phyloP scores from a whole-genome alignment of 2,888 invertebrate species.

The Calliopum simillimum region DNA sequence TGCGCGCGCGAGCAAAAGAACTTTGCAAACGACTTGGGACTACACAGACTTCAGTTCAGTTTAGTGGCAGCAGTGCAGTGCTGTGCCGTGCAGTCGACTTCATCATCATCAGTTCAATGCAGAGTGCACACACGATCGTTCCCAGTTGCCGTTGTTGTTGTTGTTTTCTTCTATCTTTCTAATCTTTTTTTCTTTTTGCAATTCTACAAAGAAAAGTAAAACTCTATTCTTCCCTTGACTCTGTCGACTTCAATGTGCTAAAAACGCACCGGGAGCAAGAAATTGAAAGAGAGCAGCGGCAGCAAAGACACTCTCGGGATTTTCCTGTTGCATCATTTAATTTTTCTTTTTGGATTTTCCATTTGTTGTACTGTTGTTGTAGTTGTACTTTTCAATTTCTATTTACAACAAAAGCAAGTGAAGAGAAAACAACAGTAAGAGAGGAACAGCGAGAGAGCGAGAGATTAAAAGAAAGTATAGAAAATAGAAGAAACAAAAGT shows the following conservation, averaged over 20 bases:
- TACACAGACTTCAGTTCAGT: constrained; percentile 43
- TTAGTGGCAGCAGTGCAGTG: too few species aligned
- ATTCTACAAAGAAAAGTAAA: constrained; percentile 44
- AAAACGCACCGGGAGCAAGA: constrained; percentile 38
- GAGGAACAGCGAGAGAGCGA: constrained; percentile 14
- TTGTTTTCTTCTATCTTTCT: constrained; percentile 41
- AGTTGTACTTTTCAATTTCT: constrained; percentile 63
- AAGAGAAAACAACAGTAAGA: constrained; percentile 11
- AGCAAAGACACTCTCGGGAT: constrained; percentile 51
- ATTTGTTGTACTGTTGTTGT: constrained; percentile 32
- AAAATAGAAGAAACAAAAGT: background rate
- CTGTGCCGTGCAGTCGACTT: constrained; percentile 15
- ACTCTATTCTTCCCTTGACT: constrained; percentile 28
- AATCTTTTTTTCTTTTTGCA: constrained; percentile 47
- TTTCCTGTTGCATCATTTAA: constrained; percentile 38
- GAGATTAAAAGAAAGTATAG: background rate
- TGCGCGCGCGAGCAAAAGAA: constrained; percentile 38
- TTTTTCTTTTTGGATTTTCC: background rate
- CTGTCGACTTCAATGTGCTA: background rate
- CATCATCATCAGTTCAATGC: constrained; percentile 17
- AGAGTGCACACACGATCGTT: constrained; percentile 30
- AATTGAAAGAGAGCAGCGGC: constrained; percentile 25
- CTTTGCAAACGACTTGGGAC: constrained; percentile 42
- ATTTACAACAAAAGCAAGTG: constrained; percentile 44
- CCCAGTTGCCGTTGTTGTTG: constrained; percentile 42